Evolutionary conservation across 2,888 invertebrate species (phyloP).

Genomic region (Epistrophe eligans): DNA sequence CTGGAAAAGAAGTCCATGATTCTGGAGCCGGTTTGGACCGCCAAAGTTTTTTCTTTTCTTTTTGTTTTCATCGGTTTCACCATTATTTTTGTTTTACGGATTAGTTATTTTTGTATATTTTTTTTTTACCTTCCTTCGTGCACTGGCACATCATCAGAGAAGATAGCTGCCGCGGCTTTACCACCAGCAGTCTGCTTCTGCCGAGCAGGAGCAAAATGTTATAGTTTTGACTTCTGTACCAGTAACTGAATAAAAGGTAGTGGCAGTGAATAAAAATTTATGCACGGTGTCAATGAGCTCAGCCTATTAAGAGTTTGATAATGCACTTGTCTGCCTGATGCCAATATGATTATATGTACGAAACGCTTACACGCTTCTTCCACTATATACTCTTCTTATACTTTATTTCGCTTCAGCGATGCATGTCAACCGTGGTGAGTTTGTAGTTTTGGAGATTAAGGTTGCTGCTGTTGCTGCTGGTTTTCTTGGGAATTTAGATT

Average conservation of each 20-base stretch:
- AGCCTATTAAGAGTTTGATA: constrained; percentile 76
- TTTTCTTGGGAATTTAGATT: constrained; percentile 49
- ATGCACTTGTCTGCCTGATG: constrained; percentile 74
- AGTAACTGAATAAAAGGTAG: constrained; percentile 76
- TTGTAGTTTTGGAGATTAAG: constrained; percentile 71
- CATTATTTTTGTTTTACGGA: constrained; percentile 39
- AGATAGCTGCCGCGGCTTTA: constrained; percentile 64
- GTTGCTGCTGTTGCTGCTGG: constrained; percentile 50
- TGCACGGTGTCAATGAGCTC: constrained; percentile 76
- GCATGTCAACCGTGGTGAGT: constrained; percentile 68
- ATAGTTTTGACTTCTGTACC: constrained; percentile 76
- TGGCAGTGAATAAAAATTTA: constrained; percentile 76
- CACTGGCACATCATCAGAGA: constrained; percentile 40
- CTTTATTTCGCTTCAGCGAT: constrained; percentile 38
- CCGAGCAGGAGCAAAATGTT: constrained; percentile 75
- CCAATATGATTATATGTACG: constrained; percentile 69
- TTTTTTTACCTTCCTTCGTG: constrained; percentile 54
- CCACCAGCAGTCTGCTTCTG: constrained; percentile 72
- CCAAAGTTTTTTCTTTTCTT: constrained; percentile 63
- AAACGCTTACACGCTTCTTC: constrained; percentile 36
- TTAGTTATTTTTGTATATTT: constrained; percentile 52
- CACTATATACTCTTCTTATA: constrained; percentile 28
- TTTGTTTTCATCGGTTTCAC: constrained; percentile 43
- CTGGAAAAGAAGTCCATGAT: constrained; percentile 63
- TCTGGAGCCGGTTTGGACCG: constrained; percentile 76